phyloP scores from a whole-genome alignment of 2,797 vertebrate species.

The Pithecia hirsuta region DNA sequence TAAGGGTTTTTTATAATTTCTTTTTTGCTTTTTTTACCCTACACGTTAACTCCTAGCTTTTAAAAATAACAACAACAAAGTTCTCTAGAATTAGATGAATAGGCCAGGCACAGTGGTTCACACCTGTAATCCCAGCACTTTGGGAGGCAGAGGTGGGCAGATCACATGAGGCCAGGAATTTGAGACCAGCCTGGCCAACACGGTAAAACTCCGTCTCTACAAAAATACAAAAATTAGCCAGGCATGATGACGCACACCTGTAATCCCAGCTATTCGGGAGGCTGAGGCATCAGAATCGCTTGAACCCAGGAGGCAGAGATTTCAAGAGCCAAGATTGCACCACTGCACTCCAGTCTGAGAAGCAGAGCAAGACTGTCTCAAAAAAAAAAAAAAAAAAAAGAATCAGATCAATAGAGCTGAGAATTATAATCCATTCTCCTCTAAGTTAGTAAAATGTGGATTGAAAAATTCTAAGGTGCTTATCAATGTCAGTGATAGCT shows the following conservation, averaged over 20 bases:
- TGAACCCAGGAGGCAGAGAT: neutral
- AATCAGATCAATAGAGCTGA: conserved; percentile 20
- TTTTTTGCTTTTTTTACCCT: neutral
- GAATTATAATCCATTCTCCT: neutral
- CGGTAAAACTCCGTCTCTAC: neutral
- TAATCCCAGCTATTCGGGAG: neutral
- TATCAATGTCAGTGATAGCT: neutral
- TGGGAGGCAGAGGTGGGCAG: neutral
- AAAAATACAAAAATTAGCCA: neutral
- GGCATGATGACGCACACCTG: neutral
- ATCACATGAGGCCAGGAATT: neutral
- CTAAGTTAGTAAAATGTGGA: conserved; percentile 7
- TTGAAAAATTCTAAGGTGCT: neutral
- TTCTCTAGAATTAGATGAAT: conserved; percentile 9
- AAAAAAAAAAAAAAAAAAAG: neutral
- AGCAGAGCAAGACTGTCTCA: neutral
- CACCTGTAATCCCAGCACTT: neutral
- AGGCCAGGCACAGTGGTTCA: neutral
- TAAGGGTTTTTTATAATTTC: neutral
- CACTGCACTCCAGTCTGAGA: neutral
- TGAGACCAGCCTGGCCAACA: neutral
- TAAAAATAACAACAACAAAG: neutral
- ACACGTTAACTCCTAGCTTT: neutral
- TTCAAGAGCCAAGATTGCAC: neutral
- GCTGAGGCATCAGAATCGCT: neutral